Percentiles rank a stretch among this genome's conserved stretches.
Evolutionary conservation across 2,113 vertebrate genomes (phyloP).

Genomic region (Seriola dumerili): DNA sequence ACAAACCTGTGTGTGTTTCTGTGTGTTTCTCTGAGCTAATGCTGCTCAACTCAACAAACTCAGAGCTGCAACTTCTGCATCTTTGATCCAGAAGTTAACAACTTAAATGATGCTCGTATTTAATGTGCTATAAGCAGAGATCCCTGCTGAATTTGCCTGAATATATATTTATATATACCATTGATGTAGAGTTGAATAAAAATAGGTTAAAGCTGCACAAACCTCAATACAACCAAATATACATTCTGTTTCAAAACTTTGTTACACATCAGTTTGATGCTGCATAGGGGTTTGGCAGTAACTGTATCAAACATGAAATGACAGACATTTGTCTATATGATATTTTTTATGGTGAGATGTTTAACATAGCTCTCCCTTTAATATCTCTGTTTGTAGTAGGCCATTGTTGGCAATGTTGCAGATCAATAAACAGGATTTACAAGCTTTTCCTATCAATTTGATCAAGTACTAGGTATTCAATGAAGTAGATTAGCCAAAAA

Average conservation of each 20-base stretch:
- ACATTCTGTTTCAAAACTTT: background rate
- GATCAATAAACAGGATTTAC: too few relatives aligned
- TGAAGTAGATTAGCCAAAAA: too few relatives aligned
- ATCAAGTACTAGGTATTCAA: too few relatives aligned
- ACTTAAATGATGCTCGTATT: background rate
- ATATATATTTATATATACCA: background rate
- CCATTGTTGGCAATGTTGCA: too few relatives aligned
- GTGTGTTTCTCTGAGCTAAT: background rate
- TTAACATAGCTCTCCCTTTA: too few relatives aligned
- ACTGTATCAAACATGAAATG: too few relatives aligned
- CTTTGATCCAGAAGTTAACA: background rate
- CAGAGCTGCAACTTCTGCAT: background rate
- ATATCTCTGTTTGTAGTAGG: too few relatives aligned
- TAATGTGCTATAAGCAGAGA: background rate
- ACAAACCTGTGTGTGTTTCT: conserved; percentile 5
- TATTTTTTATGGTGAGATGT: too few relatives aligned
- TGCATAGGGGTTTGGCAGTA: too few relatives aligned
- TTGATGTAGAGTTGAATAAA: background rate
- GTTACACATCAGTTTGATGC: background rate
- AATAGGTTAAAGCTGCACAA: background rate
- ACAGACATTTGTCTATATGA: too few relatives aligned
- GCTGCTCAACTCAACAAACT: background rate
- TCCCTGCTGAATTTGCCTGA: background rate
- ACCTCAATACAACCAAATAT: too few relatives aligned
- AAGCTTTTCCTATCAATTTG: too few relatives aligned